phyloP scores from a whole-genome alignment of 2,888 invertebrate genomes.

The Augiades crinisus region DNA sequence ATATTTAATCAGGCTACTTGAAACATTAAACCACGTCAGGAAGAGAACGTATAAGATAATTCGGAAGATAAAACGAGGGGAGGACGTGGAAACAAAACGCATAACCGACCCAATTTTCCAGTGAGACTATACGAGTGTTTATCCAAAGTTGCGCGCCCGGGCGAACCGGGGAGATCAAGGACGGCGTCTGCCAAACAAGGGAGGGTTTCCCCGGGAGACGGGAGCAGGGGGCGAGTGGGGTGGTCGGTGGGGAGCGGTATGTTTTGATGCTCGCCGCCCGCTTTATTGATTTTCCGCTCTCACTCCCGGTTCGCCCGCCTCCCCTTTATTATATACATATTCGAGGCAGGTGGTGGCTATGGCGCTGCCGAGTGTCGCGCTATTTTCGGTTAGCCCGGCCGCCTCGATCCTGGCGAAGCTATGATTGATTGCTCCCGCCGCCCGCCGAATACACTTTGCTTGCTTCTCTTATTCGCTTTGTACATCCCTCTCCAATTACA shows the following conservation, averaged over 20 bases:
- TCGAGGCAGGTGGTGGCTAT: constrained; percentile 57
- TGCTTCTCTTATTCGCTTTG: constrained; percentile 29
- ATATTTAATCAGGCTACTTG: neutral
- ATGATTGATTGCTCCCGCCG: constrained; percentile 62
- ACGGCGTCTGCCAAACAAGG: constrained; percentile 79
- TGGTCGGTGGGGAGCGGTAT: constrained; percentile 49
- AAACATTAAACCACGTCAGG: constrained; percentile 11
- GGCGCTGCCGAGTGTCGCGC: constrained; percentile 56
- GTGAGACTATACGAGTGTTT: constrained; percentile 73
- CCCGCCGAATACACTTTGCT: constrained; percentile 25
- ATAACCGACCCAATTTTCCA: constrained; percentile 74
- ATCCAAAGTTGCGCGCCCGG: constrained; percentile 72
- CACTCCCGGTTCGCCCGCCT: constrained; percentile 51
- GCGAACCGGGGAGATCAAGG: constrained; percentile 76
- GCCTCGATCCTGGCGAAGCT: constrained; percentile 49
- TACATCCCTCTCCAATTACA: constrained; percentile 18
- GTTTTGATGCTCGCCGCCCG: constrained; percentile 78
- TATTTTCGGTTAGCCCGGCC: constrained; percentile 71
- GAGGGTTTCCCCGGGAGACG: constrained; percentile 79
- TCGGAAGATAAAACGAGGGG: constrained; percentile 36
- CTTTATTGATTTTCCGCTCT: constrained; percentile 77
- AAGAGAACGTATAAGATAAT: constrained; percentile 17
- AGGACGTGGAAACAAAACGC: constrained; percentile 51
- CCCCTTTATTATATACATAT: constrained; percentile 72
- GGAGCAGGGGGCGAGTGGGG: constrained; percentile 53